These are phyloP conservation scores for Gymnoscopelus microlampas DNA, from an alignment of 2,797 vertebrate genomes.

Conservation along the genomic window DNA sequence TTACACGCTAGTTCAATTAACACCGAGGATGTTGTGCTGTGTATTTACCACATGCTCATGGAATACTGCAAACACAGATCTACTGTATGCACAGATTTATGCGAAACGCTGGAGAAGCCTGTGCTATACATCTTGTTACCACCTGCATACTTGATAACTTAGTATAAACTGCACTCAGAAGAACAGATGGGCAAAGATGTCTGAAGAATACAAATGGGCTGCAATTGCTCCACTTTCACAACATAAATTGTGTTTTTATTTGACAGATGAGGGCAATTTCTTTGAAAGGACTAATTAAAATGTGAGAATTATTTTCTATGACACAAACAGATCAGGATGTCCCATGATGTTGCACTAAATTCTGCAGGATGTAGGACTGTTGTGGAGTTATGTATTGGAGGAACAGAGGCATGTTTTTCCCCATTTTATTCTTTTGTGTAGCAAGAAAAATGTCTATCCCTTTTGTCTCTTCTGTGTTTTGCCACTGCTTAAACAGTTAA, in stretches of 20 bases:
- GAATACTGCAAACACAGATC: constrained; percentile 26
- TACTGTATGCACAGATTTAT: constrained; percentile 28
- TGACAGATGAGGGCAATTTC: constrained; percentile 33
- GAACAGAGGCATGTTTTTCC: no score
- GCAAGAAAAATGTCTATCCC: no score
- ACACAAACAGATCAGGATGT: constrained; percentile 37
- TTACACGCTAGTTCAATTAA: no score
- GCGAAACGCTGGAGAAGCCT: constrained; percentile 49
- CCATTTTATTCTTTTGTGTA: no score
- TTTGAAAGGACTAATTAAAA: constrained; percentile 42
- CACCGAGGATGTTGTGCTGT: no score
- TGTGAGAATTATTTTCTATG: constrained; percentile 22
- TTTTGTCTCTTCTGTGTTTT: no score
- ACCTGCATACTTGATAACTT: constrained; percentile 53
- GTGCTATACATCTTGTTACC: constrained; percentile 49
- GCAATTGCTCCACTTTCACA: constrained; percentile 11
- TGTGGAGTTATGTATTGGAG: constrained; percentile 54
- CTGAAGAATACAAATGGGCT: constrained; percentile 32
- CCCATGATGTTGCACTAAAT: constrained; percentile 26
- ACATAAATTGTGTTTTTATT: constrained; percentile 34
- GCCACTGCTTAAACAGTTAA: no score
- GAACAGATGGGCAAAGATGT: constrained; percentile 47
- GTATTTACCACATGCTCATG: constrained; percentile 48
- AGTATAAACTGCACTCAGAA: constrained; percentile 56
- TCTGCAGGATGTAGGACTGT: constrained; percentile 57